Percentiles rank a stretch among this genome's conserved stretches.
These are phyloP conservation scores for Acyrthosiphon pisum DNA, from an alignment of 1,140 invertebrate genomes.

Conservation along the genomic window DNA sequence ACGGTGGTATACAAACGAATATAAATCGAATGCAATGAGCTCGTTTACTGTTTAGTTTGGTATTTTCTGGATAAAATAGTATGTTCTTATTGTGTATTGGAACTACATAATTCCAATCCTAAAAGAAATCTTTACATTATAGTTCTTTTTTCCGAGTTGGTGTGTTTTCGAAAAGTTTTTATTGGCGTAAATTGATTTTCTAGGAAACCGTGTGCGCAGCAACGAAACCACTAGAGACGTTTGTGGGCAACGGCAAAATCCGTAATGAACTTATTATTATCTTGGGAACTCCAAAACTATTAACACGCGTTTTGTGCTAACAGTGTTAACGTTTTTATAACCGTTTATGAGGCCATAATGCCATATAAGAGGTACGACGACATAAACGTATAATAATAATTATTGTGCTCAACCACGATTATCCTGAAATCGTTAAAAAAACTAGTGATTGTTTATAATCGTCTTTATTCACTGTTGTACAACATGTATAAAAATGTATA, in stretches of 20 bases:
- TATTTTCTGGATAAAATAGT: background rate
- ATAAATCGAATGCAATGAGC: background rate
- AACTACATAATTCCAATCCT: background rate
- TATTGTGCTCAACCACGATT: background rate
- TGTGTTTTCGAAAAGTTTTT: conserved; percentile 18
- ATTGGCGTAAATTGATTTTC: background rate
- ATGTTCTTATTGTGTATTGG: background rate
- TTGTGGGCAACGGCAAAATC: background rate
- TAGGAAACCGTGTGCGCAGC: background rate
- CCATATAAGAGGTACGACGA: background rate
- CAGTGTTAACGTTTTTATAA: background rate
- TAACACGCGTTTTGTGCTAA: background rate
- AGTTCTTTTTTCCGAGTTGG: background rate
- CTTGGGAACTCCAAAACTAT: background rate
- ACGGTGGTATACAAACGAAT: background rate
- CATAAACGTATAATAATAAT: background rate
- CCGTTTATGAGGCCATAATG: background rate
- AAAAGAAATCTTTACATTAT: background rate
- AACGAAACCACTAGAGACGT: background rate
- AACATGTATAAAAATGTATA: background rate
- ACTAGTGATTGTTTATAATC: background rate
- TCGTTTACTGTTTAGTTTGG: background rate
- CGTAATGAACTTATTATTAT: conserved; percentile 4
- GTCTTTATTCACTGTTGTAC: background rate
- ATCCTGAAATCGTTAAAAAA: background rate